Conservation (phyloP, 2,888 invertebrate genomes). For the Plebejus argus region DNA sequence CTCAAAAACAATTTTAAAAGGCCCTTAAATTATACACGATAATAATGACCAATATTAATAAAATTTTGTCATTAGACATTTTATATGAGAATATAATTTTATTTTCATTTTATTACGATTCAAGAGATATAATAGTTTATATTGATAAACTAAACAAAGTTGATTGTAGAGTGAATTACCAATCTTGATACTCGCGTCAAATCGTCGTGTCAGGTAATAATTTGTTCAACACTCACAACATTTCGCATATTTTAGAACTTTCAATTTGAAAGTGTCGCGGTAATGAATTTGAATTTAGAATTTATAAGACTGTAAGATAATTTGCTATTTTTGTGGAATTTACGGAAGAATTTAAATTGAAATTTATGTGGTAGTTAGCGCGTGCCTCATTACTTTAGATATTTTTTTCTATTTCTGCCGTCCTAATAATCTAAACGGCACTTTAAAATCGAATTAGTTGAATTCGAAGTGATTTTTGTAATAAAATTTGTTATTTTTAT, state of each 20-base stretch:
- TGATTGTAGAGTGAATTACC: background rate
- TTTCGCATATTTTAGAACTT: background rate
- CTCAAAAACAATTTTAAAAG: background rate
- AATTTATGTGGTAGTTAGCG: slow-evolving; percentile 12
- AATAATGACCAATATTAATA: background rate
- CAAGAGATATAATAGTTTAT: background rate
- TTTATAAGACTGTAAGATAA: slow-evolving; percentile 22
- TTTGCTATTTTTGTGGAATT: slow-evolving; percentile 25
- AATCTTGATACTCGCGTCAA: background rate
- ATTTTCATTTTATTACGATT: background rate
- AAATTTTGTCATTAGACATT: background rate
- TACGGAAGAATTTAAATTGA: slow-evolving; percentile 16
- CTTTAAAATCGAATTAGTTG: background rate
- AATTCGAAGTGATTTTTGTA: background rate
- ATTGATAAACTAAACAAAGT: slow-evolving; percentile 17
- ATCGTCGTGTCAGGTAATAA: background rate
- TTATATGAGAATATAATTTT: background rate
- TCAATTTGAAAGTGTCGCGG: background rate
- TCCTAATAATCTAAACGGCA: background rate
- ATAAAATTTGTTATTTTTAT: background rate
- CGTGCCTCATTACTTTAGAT: background rate
- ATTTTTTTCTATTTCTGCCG: background rate
- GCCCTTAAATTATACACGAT: background rate
- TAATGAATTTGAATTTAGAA: slow-evolving; percentile 16
- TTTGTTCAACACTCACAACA: slow-evolving; percentile 22